Evolutionary conservation across 2,888 invertebrate species (phyloP).

Genomic region (Seira ritae): DNA sequence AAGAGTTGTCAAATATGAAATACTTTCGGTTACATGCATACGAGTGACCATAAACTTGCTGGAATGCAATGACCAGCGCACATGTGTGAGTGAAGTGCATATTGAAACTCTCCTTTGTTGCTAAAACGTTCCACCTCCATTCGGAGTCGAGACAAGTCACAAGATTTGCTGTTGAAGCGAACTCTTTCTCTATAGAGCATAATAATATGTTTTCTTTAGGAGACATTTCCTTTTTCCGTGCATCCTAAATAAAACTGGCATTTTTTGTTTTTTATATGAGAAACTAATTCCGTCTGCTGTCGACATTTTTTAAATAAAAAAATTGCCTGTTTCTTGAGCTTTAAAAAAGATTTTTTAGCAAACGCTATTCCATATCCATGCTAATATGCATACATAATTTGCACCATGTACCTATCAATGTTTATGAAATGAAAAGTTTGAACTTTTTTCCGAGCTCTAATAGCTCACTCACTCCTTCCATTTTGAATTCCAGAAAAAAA

Average conservation of each 20-base stretch:
- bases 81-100: too few species aligned
- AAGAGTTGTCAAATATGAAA: too few species aligned
- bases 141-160: too few species aligned
- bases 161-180: too few species aligned
- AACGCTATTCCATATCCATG: too few species aligned
- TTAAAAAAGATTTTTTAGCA: background rate
- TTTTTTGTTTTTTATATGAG: background rate
- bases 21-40: too few species aligned
- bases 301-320: background rate
- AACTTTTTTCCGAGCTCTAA: background rate
- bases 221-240: conserved; percentile 16
- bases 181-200: background rate
- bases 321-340: background rate
- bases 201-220: background rate
- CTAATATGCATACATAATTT: background rate
- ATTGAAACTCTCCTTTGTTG: too few species aligned
- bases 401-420: background rate
- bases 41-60: too few species aligned
- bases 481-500: conserved; percentile 64
- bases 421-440: conserved; percentile 1
- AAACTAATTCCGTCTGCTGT: conserved; percentile 2
- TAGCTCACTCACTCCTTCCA: conserved; percentile 48
- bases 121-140: background rate
- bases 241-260: background rate
- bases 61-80: too few species aligned